These are phyloP conservation scores for Oreochromis aureus DNA, from an alignment of 2,113 vertebrate genomes.

Conservation along the genomic window DNA sequence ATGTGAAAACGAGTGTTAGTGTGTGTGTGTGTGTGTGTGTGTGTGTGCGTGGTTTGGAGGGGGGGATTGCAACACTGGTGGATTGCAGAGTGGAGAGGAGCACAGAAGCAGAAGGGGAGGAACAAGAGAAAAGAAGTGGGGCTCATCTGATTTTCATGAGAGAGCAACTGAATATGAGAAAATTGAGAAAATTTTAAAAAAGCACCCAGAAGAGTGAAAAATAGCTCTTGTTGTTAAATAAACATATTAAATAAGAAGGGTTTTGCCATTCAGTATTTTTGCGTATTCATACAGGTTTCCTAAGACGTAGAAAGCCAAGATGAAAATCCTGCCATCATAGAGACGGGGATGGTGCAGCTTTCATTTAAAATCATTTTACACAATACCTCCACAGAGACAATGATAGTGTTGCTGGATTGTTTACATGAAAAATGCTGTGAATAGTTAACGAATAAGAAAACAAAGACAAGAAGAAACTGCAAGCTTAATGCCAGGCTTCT, in stretches of 20 bases:
- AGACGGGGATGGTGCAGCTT: neutral
- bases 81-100: neutral
- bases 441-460: neutral
- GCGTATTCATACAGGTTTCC: neutral
- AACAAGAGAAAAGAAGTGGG: neutral
- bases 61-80: neutral
- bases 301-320: neutral
- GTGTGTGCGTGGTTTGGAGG: neutral
- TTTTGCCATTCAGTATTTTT: neutral
- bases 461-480: neutral
- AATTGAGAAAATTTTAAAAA: neutral
- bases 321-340: neutral
- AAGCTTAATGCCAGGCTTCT: neutral
- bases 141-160: conserved; percentile 35
- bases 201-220: neutral
- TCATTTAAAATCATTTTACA: neutral
- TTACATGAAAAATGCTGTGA: neutral
- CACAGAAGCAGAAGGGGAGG: neutral
- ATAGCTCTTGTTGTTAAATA: neutral
- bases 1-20: neutral
- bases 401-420: neutral
- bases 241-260: neutral
- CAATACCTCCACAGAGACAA: neutral
- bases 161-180: neutral
- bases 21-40: neutral